A percentile compares a stretch with the other conserved stretches of the same genome.
phyloP scores from a whole-genome alignment of 1,140 invertebrate genomes.

The Laodelphax striatellus region DNA sequence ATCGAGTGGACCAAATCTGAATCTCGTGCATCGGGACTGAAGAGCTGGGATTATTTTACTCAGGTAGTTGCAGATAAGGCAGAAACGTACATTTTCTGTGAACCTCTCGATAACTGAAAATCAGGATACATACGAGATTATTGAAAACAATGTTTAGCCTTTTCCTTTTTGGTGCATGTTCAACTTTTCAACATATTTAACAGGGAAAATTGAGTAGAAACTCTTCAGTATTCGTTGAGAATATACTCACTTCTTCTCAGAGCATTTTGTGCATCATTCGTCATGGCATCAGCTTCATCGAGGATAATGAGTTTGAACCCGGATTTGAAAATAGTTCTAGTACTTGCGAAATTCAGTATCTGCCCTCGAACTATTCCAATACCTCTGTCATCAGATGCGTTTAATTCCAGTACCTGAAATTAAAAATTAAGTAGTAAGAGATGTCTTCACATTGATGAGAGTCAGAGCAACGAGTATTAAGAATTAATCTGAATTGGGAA shows the following conservation, averaged over 20 bases:
- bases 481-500: no score
- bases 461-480: neutral
- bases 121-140: conserved; percentile 2
- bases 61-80: conserved; percentile 97
- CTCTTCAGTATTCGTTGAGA: no score
- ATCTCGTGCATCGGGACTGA: conserved; percentile 94
- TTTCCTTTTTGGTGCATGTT: no score
- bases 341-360: conserved; percentile 96
- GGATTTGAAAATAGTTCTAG: conserved; percentile 88
- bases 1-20: conserved; percentile 87
- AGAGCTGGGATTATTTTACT: conserved; percentile 97
- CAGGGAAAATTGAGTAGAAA: no score
- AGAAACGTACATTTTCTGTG: conserved; percentile 96
- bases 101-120: conserved; percentile 94
- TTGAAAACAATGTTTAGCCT: no score
- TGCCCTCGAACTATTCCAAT: conserved; percentile 92
- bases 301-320: conserved; percentile 95
- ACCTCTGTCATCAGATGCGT: conserved; percentile 98
- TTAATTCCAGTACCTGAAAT: conserved; percentile 72
- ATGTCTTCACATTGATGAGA: neutral
- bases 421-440: neutral
- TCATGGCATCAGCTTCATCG: conserved; percentile 99
- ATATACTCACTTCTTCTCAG: conserved; percentile 77
- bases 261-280: conserved; percentile 98
- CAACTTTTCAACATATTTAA: no score